Conservation (phyloP, 2,113 vertebrate genomes). For the Microcebus lehilahytsara region DNA sequence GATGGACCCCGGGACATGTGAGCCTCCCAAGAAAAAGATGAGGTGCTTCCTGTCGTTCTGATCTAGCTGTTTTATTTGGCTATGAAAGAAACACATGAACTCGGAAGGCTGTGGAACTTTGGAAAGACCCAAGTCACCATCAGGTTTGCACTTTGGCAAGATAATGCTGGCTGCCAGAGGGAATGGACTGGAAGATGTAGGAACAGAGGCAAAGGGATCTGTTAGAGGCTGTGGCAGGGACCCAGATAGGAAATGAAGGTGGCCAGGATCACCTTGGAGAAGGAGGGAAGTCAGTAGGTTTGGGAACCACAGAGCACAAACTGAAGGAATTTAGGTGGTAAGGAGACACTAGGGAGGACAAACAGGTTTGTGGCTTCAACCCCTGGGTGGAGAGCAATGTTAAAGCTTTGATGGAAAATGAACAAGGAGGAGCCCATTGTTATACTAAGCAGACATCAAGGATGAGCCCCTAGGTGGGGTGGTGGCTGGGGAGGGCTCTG, state of each 20-base stretch:
- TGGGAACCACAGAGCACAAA: background rate
- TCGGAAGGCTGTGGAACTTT: background rate
- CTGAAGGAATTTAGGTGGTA: background rate
- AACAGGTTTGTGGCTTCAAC: background rate
- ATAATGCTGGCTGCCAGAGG: background rate
- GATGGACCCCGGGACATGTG: background rate
- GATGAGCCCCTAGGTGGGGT: background rate
- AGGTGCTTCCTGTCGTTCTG: background rate
- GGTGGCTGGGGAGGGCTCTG: background rate
- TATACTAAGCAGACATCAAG: background rate
- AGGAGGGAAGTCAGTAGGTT: background rate
- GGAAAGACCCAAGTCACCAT: background rate
- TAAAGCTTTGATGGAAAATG: background rate
- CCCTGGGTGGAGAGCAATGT: background rate
- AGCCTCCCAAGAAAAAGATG: background rate
- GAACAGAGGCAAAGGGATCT: background rate
- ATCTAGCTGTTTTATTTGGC: conserved; percentile 34
- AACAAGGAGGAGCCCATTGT: background rate
- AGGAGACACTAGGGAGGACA: background rate
- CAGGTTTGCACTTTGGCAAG: conserved; percentile 35
- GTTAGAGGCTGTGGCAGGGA: background rate
- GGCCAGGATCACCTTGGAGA: background rate
- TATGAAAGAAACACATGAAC: background rate
- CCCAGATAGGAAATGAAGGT: background rate
- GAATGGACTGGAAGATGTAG: background rate